Evolutionary conservation across 2,888 invertebrate genomes (phyloP), one percentile per base, ranked within the genome.

Genomic region (Tetragonula carbonaria): DNA sequence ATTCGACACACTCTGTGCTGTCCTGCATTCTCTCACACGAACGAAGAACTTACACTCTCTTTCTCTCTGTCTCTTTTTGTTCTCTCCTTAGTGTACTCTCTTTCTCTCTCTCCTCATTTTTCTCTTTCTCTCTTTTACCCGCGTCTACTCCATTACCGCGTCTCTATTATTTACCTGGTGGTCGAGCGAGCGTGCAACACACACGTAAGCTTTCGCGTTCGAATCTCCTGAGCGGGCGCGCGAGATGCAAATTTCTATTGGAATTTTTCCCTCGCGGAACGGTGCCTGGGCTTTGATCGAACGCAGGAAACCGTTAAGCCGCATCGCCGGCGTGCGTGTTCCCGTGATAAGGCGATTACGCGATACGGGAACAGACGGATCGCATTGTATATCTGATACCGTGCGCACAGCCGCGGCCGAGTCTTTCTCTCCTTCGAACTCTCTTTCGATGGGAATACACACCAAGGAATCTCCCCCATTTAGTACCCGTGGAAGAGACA

Each of bases 1-100:
- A 90, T 91, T 92, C 91, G 91, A 90, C 87, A 91, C 87, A 91
- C 91, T 87, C 82, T 79, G 8, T 83, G 45, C 83, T 75, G 80
- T 85, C 79, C 80, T 70, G 72, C 84, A 83, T 85, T 83, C 84
- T 73, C 83, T 59, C 71, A 70, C 84, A 77, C 77, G 70, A 59
- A 55, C n/a, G 3, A 16, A 16, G 3, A 16, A 16, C 38, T 16
- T 5, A 28, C 59, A 5, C 23, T 8, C 23, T 28, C 45, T 18
- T 38, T 23, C 21, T n/a, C 45, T 18, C n/a, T 8, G 38, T 0
- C 50, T 23, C 55, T n/a, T 38, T 21, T 45, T 8, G 45, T 45
- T 45, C 38, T 38, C 38, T 38, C 28, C 28, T 2, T 28, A 28
- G 28, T 28, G 28, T 28, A 28, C 28, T 28, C 59, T 21, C 23